Conservation (phyloP, 2,888 invertebrate genomes). For the Lumbricus terrestris region DNA sequence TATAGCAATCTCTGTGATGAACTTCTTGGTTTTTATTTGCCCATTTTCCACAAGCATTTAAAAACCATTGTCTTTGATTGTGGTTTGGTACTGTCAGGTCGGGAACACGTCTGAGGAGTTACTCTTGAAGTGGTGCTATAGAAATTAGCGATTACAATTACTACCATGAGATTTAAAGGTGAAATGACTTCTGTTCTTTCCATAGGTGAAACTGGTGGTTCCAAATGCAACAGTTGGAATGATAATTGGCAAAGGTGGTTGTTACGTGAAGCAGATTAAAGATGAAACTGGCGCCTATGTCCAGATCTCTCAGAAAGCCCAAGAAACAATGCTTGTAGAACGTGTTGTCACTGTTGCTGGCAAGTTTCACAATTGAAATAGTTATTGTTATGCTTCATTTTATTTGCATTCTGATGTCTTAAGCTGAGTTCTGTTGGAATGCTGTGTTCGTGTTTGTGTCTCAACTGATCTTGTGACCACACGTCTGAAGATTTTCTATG, state of each 20-base stretch:
- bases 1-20: too few relatives aligned
- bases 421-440: neutral
- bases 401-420: neutral
- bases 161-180: neutral
- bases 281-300: constrained; percentile 60
- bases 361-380: constrained; percentile 39
- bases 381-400: neutral
- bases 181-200: neutral
- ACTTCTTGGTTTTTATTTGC: too few relatives aligned
- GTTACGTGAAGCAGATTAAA: constrained; percentile 59
- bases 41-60: too few relatives aligned
- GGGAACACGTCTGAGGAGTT: too few relatives aligned
- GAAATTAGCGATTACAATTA: neutral
- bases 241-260: constrained; percentile 60
- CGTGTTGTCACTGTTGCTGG: constrained; percentile 60
- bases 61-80: too few relatives aligned
- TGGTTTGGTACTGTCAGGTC: too few relatives aligned
- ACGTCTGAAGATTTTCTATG: too few relatives aligned
- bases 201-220: constrained; percentile 58
- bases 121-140: too few relatives aligned
- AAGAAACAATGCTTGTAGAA: constrained; percentile 58
- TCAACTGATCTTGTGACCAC: too few relatives aligned
- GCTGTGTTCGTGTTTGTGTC: too few relatives aligned
- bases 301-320: constrained; percentile 60
- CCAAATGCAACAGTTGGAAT: constrained; percentile 61